Evolutionary conservation across 2,888 invertebrate species (phyloP), one percentile per base, ranked within the genome.

Genomic region (Microdon myrmicae): DNA sequence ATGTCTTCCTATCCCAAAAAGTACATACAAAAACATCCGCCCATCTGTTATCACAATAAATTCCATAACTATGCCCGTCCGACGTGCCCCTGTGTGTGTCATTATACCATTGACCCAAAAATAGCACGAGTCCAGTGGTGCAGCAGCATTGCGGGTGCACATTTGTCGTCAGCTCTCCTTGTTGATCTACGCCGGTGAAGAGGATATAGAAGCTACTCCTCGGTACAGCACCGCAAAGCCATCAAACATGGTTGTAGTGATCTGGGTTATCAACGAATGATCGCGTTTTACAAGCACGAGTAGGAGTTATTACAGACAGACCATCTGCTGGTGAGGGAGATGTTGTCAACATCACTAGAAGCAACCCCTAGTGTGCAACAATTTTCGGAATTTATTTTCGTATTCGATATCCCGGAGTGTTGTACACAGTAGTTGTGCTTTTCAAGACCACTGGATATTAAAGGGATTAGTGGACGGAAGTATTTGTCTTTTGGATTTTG

Each of bases 31-130:
- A 64, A 47, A 51, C 45, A 58, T 51, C 64, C 64, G 64, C 64
- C 64, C 64, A 64, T 64, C 64, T 64, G 64, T 64, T 64, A 64
- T 64, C 58, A 43, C 51, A 64, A 64, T 58, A 58, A 64, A 64
- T 64, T 51, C 58, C 49, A 56, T 49, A 49, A 49, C n/a, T n/a
- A n/a, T n/a, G 45, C 51, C 43, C 41, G 43, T 38, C 20, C 14
- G 5, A 17, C 2, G 20, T 35, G 29, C 35, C n/a, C n/a, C n/a
- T n/a, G n/a, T n/a, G n/a, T 41, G 47, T 61, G 48, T 12, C 34
- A 47, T 31, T 60, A 37, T 47, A 31, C 35, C 20, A 23, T 48
- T 29, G 29, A 53, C 39, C 12, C 34, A 35, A 28, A 53, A 53
- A 39, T 53, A 47, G 45, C 53, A 45, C 45, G 38, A 45, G 45